Evolutionary conservation across 2,888 invertebrate genomes (phyloP).

Genomic region (Oscheius sp.): DNA sequence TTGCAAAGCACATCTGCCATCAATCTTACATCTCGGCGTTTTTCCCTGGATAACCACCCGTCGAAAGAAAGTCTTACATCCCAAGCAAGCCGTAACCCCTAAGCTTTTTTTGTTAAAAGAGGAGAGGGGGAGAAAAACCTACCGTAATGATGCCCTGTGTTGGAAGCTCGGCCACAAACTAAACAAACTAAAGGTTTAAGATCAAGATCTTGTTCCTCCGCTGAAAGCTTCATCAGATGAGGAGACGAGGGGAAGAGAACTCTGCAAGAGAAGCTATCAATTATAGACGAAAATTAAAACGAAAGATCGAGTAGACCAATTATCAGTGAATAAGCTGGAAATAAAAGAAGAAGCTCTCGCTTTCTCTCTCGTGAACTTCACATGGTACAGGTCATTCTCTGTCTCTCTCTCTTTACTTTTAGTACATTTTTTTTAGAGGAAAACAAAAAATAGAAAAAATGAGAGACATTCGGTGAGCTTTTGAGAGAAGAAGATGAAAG

Average conservation of each 20-base stretch:
- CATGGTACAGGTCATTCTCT: too few relatives aligned
- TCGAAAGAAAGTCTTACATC: constrained; percentile 23
- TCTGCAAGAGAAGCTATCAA: not conserved
- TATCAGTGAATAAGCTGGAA: not conserved
- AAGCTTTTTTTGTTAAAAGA: too few relatives aligned
- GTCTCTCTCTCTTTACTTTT: too few relatives aligned
- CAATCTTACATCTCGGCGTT: constrained; percentile 44
- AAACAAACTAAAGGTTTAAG: constrained; percentile 36
- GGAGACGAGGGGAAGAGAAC: not conserved
- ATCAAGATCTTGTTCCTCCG: constrained; percentile 2
- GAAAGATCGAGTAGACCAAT: not conserved
- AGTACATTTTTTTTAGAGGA: too few relatives aligned
- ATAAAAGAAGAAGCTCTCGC: not conserved
- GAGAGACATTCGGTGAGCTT: too few relatives aligned
- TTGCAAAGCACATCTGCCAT: constrained; percentile 43
- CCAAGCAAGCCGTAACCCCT: constrained; percentile 19
- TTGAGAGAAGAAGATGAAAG: too few relatives aligned
- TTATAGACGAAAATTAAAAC: too few relatives aligned
- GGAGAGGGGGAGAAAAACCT: constrained; percentile 22
- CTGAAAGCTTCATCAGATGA: not conserved
- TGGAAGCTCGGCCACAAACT: constrained; percentile 47
- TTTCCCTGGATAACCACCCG: constrained; percentile 38
- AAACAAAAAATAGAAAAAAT: too few relatives aligned
- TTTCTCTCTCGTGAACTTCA: too few relatives aligned
- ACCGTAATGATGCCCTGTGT: constrained; percentile 54